Conservation (phyloP, 2,797 vertebrate genomes). For the Prionace glauca region DNA sequence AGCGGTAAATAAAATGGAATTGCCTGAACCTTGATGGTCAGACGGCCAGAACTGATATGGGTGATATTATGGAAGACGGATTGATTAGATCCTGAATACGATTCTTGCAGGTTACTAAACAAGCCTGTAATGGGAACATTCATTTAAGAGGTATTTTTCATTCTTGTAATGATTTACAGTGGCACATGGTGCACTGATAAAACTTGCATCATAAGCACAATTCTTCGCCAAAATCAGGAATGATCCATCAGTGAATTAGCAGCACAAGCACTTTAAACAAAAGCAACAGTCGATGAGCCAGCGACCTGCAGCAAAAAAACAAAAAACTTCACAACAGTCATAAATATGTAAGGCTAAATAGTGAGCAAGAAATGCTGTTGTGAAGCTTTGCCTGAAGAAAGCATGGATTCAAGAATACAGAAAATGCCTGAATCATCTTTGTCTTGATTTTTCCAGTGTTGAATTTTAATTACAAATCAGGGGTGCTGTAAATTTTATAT, state of each 20-base stretch:
- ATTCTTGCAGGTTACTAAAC: neutral
- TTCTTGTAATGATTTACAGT: conserved; percentile 25
- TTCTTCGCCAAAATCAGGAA: neutral
- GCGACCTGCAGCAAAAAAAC: neutral
- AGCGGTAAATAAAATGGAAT: neutral
- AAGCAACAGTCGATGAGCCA: neutral
- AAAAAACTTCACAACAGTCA: neutral
- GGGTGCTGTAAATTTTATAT: neutral
- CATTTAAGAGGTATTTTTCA: neutral
- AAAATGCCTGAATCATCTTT: neutral
- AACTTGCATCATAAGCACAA: neutral
- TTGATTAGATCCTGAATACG: conserved; percentile 2
- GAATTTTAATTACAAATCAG: conserved; percentile 18
- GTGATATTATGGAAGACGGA: neutral
- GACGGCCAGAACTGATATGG: neutral
- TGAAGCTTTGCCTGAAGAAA: neutral
- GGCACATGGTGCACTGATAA: neutral
- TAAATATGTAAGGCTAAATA: neutral
- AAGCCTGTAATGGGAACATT: neutral
- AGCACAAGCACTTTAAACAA: neutral
- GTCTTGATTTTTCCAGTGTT: neutral
- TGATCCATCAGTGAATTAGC: conserved; percentile 3
- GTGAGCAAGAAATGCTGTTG: neutral
- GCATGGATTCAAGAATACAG: neutral
- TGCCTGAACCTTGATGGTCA: neutral